phyloP scores from a whole-genome alignment of 1,140 invertebrate species.

The Eurosta solidaginis region DNA sequence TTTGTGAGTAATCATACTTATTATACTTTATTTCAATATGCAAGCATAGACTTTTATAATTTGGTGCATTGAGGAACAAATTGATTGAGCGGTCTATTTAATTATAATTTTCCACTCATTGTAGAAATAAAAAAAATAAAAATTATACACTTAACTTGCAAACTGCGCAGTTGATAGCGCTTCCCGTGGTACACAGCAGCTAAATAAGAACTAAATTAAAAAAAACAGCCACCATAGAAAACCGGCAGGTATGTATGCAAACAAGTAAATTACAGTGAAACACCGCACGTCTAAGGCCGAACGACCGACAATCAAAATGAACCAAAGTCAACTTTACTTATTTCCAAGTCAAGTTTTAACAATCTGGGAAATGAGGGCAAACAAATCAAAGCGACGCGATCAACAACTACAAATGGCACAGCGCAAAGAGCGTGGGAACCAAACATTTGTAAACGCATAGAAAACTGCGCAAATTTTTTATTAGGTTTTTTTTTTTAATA shows the following conservation, averaged over 20 bases:
- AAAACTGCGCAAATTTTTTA: no score
- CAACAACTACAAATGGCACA: neutral
- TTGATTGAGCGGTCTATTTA: no score
- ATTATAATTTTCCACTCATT: no score
- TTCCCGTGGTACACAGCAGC: neutral
- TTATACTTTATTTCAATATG: no score
- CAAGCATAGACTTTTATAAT: no score
- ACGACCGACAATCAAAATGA: neutral
- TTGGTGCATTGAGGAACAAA: no score
- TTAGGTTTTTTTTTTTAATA: no score
- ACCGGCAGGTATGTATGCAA: neutral
- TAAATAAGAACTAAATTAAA: neutral
- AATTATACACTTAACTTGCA: no score
- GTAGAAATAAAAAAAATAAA: no score
- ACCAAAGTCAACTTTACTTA: neutral
- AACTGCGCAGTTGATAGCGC: no score
- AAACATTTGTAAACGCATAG: neutral
- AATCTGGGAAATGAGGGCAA: neutral
- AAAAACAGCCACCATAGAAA: neutral
- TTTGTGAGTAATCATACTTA: no score
- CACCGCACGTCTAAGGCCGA: neutral
- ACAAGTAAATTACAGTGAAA: neutral
- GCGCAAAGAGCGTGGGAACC: slow-evolving; percentile 1
- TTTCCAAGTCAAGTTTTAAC: neutral
- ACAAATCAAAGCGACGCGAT: neutral